Percentiles rank a stretch among this genome's conserved stretches.
phyloP scores from a whole-genome alignment of 2,888 invertebrate species.

The Silvanus unidentatus region DNA sequence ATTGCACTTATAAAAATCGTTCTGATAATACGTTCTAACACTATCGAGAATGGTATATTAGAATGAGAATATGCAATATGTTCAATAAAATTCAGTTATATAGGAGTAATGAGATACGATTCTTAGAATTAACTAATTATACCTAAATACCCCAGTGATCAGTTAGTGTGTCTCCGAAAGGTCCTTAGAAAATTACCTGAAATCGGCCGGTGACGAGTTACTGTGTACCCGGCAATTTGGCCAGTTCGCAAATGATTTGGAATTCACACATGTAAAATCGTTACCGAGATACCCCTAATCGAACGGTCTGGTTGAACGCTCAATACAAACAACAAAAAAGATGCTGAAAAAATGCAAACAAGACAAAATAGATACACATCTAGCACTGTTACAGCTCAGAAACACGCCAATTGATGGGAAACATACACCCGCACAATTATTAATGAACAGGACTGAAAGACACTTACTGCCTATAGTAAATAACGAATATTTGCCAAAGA shows the following conservation, averaged over 20 bases:
- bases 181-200: no score
- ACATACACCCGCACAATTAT: slow-evolving; percentile 20
- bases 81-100: no score
- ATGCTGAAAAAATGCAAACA: slow-evolving; percentile 15
- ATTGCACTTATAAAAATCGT: no score
- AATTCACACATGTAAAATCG: slow-evolving; percentile 11
- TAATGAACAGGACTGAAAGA: slow-evolving; percentile 23
- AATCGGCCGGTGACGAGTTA: no score
- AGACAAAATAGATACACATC: slow-evolving; percentile 18
- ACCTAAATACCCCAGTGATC: no score
- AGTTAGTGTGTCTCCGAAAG: no score
- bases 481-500: slow-evolving; percentile 3
- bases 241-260: slow-evolving; percentile 12
- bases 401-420: slow-evolving; percentile 20
- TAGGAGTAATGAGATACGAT: no score
- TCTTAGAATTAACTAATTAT: no score
- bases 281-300: slow-evolving; percentile 12
- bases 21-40: no score
- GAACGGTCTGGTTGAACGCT: slow-evolving; percentile 14
- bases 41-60: no score
- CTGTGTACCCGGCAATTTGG: no score
- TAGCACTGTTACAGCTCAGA: slow-evolving; percentile 18
- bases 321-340: slow-evolving; percentile 22
- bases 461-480: slow-evolving; percentile 4
- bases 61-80: no score